A percentile compares a stretch with the other conserved stretches of the same genome.
These are phyloP conservation scores for Mactra quadrangularis DNA, from an alignment of 1,140 invertebrate species.

Conservation along the genomic window DNA sequence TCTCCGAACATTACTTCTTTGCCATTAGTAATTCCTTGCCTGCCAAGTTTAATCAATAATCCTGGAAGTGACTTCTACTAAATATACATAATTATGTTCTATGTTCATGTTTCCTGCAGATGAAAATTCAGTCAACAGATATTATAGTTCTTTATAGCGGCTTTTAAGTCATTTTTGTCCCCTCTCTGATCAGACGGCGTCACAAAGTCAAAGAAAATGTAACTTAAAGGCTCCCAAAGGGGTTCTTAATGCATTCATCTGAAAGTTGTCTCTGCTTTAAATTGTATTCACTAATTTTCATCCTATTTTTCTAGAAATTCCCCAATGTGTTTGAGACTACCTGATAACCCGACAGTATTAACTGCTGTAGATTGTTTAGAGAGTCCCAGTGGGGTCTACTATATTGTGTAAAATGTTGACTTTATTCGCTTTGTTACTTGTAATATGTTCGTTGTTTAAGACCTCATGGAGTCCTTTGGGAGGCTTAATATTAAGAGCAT, in stretches of 20 bases:
- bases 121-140: constrained; percentile 42
- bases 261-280: constrained; percentile 49
- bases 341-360: constrained; percentile 51
- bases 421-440: constrained; percentile 60
- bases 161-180: constrained; percentile 46
- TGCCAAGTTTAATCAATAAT: constrained; percentile 59
- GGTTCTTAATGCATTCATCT: constrained; percentile 39
- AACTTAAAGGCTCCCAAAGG: constrained; percentile 47
- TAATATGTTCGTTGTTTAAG: constrained; percentile 54
- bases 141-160: constrained; percentile 38
- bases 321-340: constrained; percentile 32
- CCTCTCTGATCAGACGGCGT: constrained; percentile 25
- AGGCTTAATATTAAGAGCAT: constrained; percentile 35
- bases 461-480: constrained; percentile 32
- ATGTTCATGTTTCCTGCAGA: constrained; percentile 39
- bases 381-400: constrained; percentile 42
- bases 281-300: constrained; percentile 45
- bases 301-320: constrained; percentile 46
- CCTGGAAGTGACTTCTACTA: constrained; percentile 28
- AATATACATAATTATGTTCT: constrained; percentile 56
- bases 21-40: constrained; percentile 48
- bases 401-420: constrained; percentile 51
- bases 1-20: constrained; percentile 49
- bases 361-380: constrained; percentile 39
- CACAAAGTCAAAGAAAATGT: constrained; percentile 44